These are phyloP conservation scores for Amazona finschi DNA, from an alignment of 2,797 vertebrate species.

Conservation along the genomic window DNA sequence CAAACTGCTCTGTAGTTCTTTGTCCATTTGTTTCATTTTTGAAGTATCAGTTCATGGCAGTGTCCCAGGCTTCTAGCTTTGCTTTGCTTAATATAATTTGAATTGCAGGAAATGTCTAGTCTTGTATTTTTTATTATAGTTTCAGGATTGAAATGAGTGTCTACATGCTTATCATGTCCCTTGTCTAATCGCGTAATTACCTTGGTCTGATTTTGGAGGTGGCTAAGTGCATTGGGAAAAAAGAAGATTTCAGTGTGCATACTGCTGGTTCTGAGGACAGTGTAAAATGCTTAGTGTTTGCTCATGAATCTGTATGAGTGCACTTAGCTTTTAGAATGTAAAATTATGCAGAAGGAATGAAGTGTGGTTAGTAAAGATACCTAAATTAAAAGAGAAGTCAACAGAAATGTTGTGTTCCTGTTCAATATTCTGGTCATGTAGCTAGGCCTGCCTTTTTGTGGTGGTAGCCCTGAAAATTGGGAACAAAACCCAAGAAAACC, in stretches of 20 bases:
- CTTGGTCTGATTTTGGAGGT: conserved; percentile 55
- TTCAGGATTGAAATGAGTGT: conserved; percentile 16
- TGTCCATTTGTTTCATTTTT: background rate
- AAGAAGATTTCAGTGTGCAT: background rate
- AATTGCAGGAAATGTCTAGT: conserved; percentile 9
- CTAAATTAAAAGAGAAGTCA: background rate
- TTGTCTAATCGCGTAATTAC: conserved; percentile 46
- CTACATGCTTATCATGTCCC: conserved; percentile 17
- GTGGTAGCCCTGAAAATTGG: background rate
- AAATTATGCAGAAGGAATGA: background rate
- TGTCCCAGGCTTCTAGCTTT: background rate
- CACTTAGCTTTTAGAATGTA: background rate
- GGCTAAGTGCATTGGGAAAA: background rate
- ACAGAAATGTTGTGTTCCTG: background rate
- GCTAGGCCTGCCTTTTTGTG: background rate
- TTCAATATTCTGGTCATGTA: background rate
- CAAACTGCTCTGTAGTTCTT: background rate
- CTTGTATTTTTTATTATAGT: background rate
- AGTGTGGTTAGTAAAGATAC: background rate
- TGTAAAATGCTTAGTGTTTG: background rate
- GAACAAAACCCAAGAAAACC: background rate
- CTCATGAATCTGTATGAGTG: background rate
- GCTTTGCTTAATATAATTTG: background rate
- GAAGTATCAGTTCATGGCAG: background rate
- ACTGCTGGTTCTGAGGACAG: background rate